Percentiles rank a stretch among this genome's conserved stretches.
Evolutionary conservation across 2,797 vertebrate genomes (phyloP).

Genomic region (Rousettus madagascariensis): DNA sequence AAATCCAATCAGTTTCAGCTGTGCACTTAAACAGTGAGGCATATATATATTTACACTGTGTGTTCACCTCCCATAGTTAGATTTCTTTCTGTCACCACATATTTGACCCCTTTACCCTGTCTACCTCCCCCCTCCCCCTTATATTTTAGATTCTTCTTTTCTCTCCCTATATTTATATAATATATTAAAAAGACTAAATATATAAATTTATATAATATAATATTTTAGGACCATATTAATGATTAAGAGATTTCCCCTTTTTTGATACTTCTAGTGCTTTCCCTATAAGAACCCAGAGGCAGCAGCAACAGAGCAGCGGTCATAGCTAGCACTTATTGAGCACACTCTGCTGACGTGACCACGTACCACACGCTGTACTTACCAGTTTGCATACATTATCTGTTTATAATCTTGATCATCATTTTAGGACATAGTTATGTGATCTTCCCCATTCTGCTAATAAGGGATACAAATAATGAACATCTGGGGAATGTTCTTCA

Average conservation of each 20-base stretch:
- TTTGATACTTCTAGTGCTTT: background rate
- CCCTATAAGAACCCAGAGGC: background rate
- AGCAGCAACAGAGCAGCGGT: no score
- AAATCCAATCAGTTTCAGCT: no score
- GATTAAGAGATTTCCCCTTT: background rate
- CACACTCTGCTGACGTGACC: background rate
- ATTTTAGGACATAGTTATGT: background rate
- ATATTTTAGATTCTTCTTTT: background rate
- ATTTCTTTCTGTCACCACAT: no score
- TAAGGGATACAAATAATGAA: background rate
- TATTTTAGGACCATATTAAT: background rate
- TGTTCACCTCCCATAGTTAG: no score
- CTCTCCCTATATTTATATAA: background rate
- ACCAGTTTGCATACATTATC: background rate
- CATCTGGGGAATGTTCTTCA: background rate
- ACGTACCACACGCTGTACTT: no score
- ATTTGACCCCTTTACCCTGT: no score
- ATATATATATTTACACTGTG: no score
- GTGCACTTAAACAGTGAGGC: no score
- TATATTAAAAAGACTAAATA: no score
- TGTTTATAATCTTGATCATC: background rate
- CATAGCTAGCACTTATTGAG: background rate
- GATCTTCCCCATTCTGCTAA: background rate
- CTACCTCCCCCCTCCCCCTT: background rate
- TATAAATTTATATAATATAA: background rate